Base-by-base conservation (phyloP, 1,140 invertebrate genomes). In the Pemphigus obesinymphae region DNA sequence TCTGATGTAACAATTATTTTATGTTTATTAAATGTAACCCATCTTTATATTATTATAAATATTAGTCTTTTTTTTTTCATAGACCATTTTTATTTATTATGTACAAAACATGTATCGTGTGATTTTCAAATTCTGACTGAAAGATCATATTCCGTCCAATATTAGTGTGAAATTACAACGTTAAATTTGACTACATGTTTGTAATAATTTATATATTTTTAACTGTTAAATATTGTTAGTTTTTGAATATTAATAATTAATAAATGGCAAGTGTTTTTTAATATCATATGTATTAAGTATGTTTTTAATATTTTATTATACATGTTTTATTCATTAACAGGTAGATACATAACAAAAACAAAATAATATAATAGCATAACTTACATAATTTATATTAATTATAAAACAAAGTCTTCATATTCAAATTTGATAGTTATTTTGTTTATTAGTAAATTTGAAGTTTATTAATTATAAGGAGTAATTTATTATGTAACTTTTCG, bases 61-160 rank as follows among this genome's bases (percentile, higher is more conserved):
- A 43, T 70, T 29, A 50, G 26, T 73, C 20, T 37, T 37, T 66
- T 20, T 66, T n/a, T 70, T 70, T 17, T 40, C 13, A 26, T 40
- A 17, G 15, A 66, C 13, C 23, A 40, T 70, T 23, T 70, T 29
- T 31, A 31, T 78, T 43, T 31, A 78, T 80, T 45, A 63, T 63
- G 58, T 45, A 63, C 55, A 63, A 80, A 80, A 80, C 2, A 20
- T 58, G 34, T 55, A 55, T 78, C 23, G 20, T 78, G 76, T 80
- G 76, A 80, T 80, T 78, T 80, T 80, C 37, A 63, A 80, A 29
- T 43, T 58, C 2, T 29, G 76, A 61, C 55, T 80, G 76, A 43
- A 80, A 63, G 26, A 63, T 80, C 20, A 58, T 61, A 80, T 61
- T 80, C 76, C 76, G 76, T 80, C 76, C 76, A 80, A 80, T n/a